A percentile compares a stretch with the other conserved stretches of the same genome.
phyloP scores from a whole-genome alignment of 2,797 vertebrate species.

The Phrynocephalus forsythii region DNA sequence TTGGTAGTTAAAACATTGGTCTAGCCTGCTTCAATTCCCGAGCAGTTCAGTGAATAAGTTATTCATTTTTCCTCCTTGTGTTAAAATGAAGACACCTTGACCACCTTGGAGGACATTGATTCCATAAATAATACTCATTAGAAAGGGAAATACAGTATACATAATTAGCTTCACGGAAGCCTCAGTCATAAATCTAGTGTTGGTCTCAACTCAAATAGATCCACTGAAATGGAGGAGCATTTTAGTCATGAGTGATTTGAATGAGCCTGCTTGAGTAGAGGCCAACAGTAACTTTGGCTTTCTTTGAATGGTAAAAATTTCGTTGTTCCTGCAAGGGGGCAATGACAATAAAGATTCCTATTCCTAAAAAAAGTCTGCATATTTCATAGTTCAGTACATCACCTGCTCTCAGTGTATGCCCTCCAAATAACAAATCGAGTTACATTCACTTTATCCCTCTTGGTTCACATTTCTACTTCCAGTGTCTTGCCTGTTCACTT shows the following conservation, averaged over 20 bases:
- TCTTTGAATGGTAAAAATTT: background rate
- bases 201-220: too few species aligned
- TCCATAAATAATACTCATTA: background rate
- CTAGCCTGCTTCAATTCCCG: background rate
- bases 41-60: background rate
- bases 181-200: background rate
- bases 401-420: background rate
- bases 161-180: background rate
- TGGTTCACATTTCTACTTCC: background rate
- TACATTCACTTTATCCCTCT: background rate
- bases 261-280: too few species aligned
- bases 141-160: background rate
- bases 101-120: background rate
- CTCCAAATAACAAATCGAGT: background rate
- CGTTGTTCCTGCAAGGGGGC: too few species aligned
- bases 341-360: too few species aligned
- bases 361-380: too few species aligned
- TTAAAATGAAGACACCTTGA: background rate
- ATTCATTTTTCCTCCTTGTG: background rate
- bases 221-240: too few species aligned
- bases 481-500: background rate
- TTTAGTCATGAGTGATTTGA: too few species aligned
- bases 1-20: background rate
- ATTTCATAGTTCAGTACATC: background rate
- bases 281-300: too few species aligned